Conservation (phyloP, 2,888 invertebrate species). For the Pristionchus fissidentatus region DNA sequence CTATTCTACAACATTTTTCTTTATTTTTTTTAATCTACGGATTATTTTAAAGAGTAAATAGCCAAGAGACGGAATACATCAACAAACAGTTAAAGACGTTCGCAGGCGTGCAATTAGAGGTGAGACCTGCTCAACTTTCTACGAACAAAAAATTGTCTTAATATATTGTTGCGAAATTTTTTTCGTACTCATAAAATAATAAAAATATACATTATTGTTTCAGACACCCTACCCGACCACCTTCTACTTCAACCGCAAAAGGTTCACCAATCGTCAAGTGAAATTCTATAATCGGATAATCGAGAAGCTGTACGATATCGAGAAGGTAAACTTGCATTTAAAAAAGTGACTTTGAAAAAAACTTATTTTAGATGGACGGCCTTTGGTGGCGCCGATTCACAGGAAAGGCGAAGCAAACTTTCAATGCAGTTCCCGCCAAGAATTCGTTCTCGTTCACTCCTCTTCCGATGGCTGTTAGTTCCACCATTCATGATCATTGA, state of each 20-base stretch:
- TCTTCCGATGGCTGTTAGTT: constrained; percentile 8
- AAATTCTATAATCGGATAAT: not conserved
- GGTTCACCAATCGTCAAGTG: constrained; percentile 26
- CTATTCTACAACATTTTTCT: no score
- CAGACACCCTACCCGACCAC: constrained; percentile 8
- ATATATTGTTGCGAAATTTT: no score
- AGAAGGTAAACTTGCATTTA: not conserved
- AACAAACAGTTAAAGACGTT: not conserved
- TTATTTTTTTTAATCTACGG: not conserved
- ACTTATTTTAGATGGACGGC: constrained; percentile 8
- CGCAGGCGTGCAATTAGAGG: not conserved
- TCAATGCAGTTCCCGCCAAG: not conserved
- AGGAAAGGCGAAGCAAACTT: constrained; percentile 1
- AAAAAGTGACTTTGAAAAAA: not conserved
- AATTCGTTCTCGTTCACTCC: not conserved
- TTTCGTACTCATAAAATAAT: no score
- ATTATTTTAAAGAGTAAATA: not conserved
- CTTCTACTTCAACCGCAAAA: constrained; percentile 7
- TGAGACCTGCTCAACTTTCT: no score
- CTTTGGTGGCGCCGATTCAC: constrained; percentile 42
- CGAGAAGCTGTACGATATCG: constrained; percentile 18
- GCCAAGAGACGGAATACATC: not conserved
- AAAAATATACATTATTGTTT: not conserved
- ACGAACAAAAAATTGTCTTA: no score
- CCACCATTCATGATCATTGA: no score